Evolutionary conservation across 2,113 vertebrate species (phyloP).

Genomic region (Cranoglanis bouderius): DNA sequence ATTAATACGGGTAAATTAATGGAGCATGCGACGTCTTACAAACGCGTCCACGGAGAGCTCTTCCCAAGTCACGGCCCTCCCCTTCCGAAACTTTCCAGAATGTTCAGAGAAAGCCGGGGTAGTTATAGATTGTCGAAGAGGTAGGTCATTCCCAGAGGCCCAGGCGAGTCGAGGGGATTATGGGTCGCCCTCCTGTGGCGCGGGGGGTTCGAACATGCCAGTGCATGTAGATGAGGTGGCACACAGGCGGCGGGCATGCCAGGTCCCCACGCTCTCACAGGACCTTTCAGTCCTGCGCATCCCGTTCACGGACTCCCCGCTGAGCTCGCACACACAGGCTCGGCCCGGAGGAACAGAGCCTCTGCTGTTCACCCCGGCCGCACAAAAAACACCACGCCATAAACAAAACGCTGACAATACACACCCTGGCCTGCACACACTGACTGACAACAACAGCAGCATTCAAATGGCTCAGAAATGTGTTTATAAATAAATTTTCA

Average conservation of each 20-base stretch:
- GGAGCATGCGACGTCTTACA: neutral
- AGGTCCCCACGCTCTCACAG: constrained; percentile 89
- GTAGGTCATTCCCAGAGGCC: constrained; percentile 58
- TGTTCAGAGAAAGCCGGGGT: neutral
- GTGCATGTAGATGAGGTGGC: constrained; percentile 98
- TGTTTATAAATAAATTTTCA: neutral
- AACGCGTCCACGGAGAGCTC: neutral
- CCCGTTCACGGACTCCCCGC: constrained; percentile 82
- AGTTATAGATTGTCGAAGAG: constrained; percentile 31
- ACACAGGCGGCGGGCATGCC: constrained; percentile 79
- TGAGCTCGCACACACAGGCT: constrained; percentile 85
- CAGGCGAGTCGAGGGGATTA: constrained; percentile 47
- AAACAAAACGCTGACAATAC: constrained; percentile 51
- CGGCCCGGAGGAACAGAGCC: constrained; percentile 68
- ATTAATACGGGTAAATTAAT: neutral
- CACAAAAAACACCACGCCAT: constrained; percentile 60
- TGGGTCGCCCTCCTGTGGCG: constrained; percentile 76
- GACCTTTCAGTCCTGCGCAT: constrained; percentile 66
- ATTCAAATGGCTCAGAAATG: neutral
- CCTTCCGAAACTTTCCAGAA: constrained; percentile 26
- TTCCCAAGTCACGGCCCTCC: neutral
- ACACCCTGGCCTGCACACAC: constrained; percentile 19
- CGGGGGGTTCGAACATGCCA: constrained; percentile 79
- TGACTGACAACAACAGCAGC: neutral
- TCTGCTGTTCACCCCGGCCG: constrained; percentile 70